A percentile compares a stretch with the other conserved stretches of the same genome.
These are phyloP conservation scores for Bettongia penicillata DNA, from an alignment of 2,113 vertebrate species.

Conservation along the genomic window DNA sequence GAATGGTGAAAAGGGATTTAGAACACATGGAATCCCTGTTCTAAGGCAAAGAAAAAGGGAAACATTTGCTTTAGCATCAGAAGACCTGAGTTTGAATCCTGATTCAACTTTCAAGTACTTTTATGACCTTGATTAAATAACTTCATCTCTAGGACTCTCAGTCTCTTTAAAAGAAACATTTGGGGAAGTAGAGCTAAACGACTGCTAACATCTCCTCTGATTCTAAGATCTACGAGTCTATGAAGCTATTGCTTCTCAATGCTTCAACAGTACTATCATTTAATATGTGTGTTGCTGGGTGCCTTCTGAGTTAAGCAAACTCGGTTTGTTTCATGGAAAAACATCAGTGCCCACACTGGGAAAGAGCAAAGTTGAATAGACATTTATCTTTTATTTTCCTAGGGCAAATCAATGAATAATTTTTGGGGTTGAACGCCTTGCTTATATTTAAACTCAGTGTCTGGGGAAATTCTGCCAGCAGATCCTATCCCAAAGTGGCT, in stretches of 20 bases:
- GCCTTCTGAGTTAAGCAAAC: not conserved
- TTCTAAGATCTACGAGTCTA: not conserved
- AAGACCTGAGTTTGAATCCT: not conserved
- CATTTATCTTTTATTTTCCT: conserved; percentile 71
- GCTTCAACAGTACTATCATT: not conserved
- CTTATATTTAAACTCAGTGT: conserved; percentile 51
- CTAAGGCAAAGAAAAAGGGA: not conserved
- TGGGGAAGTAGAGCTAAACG: not conserved
- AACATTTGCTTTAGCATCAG: not conserved
- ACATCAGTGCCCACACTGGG: conserved; percentile 32
- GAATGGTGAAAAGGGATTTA: not conserved
- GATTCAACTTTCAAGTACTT: not conserved
- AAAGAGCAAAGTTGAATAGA: conserved; percentile 45
- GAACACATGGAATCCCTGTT: not conserved
- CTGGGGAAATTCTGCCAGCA: conserved; percentile 64
- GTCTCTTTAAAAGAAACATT: not conserved
- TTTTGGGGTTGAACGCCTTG: conserved; percentile 70
- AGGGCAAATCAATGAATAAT: conserved; percentile 71
- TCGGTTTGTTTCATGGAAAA: conserved; percentile 52
- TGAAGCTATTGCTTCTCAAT: not conserved
- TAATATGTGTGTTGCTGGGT: not conserved
- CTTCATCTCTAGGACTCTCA: not conserved
- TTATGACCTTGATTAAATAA: not conserved
- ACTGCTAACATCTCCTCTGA: not conserved
- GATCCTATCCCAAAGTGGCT: conserved; percentile 44